Conservation (phyloP, 2,113 vertebrate genomes). For the Hepsetus odoe region DNA sequence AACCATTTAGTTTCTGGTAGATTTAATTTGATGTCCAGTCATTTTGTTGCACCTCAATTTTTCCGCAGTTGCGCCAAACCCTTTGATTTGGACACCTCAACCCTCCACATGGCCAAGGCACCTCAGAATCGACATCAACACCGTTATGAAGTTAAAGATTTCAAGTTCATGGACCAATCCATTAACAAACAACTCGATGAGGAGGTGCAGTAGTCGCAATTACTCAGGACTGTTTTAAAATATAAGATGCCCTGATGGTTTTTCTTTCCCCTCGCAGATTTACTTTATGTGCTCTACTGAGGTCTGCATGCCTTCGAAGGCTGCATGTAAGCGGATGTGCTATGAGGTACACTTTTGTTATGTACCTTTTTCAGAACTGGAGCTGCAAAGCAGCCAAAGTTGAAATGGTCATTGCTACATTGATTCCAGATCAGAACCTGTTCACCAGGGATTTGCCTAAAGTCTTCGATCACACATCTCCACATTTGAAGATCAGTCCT, state of each 20-base stretch:
- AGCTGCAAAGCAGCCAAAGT: no score
- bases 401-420: no score
- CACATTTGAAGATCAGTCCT: no score
- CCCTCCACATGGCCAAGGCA: constrained; percentile 55
- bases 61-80: constrained; percentile 71
- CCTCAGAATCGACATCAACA: constrained; percentile 51
- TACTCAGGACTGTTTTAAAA: not conserved
- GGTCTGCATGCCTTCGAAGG: constrained; percentile 63
- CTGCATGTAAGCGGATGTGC: constrained; percentile 63
- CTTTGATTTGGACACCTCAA: constrained; percentile 50
- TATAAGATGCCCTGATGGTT: not conserved
- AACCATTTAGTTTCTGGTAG: no score
- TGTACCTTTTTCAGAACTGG: no score
- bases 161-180: constrained; percentile 72
- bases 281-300: constrained; percentile 77
- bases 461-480: no score
- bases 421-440: no score
- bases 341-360: constrained; percentile 69
- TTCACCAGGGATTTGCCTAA: no score
- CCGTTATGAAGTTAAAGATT: constrained; percentile 65
- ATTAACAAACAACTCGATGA: constrained; percentile 69
- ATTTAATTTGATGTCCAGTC: no score
- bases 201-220: constrained; percentile 58
- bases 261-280: constrained; percentile 59
- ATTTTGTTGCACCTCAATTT: no score